These are phyloP conservation scores for Nipponia nippon DNA, from an alignment of 2,113 vertebrate species.

Conservation along the genomic window DNA sequence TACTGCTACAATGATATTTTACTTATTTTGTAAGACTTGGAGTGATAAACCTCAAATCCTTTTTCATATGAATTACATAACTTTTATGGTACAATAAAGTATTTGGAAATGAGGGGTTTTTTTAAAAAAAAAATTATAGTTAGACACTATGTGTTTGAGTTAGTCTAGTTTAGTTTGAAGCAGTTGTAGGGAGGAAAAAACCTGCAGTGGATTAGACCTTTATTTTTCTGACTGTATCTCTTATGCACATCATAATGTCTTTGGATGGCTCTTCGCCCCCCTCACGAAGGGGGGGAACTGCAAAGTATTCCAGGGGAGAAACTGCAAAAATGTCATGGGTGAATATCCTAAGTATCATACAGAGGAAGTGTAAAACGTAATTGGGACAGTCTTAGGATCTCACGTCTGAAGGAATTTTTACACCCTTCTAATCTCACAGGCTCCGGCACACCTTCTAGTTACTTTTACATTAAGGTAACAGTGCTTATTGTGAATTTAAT, in stretches of 20 bases:
- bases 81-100: not conserved
- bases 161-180: not conserved
- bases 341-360: not conserved
- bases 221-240: not conserved
- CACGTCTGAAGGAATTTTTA: not conserved
- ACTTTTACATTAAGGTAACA: not conserved
- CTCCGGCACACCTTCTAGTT: not conserved
- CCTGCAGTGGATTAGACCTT: not conserved
- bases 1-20: not conserved
- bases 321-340: not conserved
- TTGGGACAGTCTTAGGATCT: not conserved
- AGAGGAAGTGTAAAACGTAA: not conserved
- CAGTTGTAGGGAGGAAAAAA: fast-evolving
- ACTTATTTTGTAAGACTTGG: not conserved
- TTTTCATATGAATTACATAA: not conserved
- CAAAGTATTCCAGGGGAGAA: not conserved
- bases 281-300: no score
- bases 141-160: not conserved
- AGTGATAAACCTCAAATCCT: not conserved
- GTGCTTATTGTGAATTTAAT: not conserved
- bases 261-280: not conserved
- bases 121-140: not conserved
- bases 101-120: not conserved
- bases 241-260: not conserved
- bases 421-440: not conserved